Evolutionary conservation across 2,888 invertebrate genomes (phyloP), one percentile per base, ranked within the genome.

Genomic region (Tachystola acroxantha): DNA sequence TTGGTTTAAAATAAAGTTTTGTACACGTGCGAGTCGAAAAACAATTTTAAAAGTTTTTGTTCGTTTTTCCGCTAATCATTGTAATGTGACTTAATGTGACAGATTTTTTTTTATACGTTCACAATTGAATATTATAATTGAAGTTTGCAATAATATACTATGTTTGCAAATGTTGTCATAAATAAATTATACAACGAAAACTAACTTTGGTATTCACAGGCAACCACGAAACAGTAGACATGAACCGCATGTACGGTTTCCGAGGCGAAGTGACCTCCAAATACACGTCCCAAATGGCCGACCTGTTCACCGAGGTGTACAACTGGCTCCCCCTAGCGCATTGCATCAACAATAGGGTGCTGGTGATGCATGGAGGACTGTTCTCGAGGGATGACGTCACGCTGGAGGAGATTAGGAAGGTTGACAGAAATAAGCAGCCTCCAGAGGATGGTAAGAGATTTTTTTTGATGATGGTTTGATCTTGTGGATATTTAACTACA

Each of bases 171-270:
- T n/a, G n/a, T n/a, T n/a, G n/a, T n/a, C n/a, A n/a, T n/a, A n/a
- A n/a, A n/a, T n/a, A n/a, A n/a, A n/a, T n/a, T n/a, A n/a, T n/a
- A n/a, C n/a, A n/a, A n/a, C n/a, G n/a, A n/a, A n/a, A n/a, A n/a
- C n/a, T n/a, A n/a, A 16, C 16, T 16, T 16, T 16, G 6, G 3
- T 16, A 16, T 16, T 16, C 16, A 16, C 72, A 96, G 97, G 98
- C n/a, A 99, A 99, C 82, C 99, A 99, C 71, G 99, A 99, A 73
- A 97, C 97, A 54, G 91, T 94, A 30, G 97, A 95, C 42, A 99
- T 99, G 99, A 99, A 99, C 84, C 96, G 97, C 80, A 98, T 99
- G 96, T 99, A 99, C 77, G 99, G 99, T 1, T 99, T 99, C 88
- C 96, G 97, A 46, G 99, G 99, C 1, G 99, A 99, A 86, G 99